phyloP scores from a whole-genome alignment of 2,888 invertebrate species.

The Chrysodeixis includens region DNA sequence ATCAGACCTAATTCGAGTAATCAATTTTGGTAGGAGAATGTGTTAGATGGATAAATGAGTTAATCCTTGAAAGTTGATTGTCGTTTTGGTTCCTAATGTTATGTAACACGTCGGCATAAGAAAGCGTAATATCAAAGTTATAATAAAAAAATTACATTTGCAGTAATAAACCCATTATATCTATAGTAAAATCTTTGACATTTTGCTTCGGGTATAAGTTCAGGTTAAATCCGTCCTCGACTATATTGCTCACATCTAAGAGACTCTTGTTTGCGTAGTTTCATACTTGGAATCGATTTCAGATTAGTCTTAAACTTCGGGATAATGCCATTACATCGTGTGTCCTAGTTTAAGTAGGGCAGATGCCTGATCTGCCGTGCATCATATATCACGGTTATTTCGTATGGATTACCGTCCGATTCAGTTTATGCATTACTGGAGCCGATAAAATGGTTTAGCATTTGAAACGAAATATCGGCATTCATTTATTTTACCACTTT shows the following conservation, averaged over 20 bases:
- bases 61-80: neutral
- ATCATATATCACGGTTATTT: slow-evolving; percentile 52
- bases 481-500: slow-evolving; percentile 36
- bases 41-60: neutral
- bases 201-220: neutral
- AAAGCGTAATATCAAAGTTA: too few relatives aligned
- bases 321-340: slow-evolving; percentile 41
- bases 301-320: slow-evolving; percentile 47
- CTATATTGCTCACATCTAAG: slow-evolving; percentile 25
- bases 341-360: slow-evolving; percentile 46
- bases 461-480: slow-evolving; percentile 19
- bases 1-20: slow-evolving; percentile 36
- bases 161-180: too few relatives aligned
- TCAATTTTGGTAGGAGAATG: slow-evolving; percentile 29
- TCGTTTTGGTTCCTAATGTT: neutral
- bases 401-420: slow-evolving; percentile 50
- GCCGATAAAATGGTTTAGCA: slow-evolving; percentile 39
- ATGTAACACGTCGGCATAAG: too few relatives aligned
- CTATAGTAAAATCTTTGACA: too few relatives aligned
- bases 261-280: slow-evolving; percentile 45
- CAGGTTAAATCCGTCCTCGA: slow-evolving; percentile 42
- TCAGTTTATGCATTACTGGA: slow-evolving; percentile 46
- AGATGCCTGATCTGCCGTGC: slow-evolving; percentile 47
- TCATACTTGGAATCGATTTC: slow-evolving; percentile 42
- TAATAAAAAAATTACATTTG: too few relatives aligned